phyloP scores from a whole-genome alignment of 2,113 vertebrate species.

The Microtus montanus region DNA sequence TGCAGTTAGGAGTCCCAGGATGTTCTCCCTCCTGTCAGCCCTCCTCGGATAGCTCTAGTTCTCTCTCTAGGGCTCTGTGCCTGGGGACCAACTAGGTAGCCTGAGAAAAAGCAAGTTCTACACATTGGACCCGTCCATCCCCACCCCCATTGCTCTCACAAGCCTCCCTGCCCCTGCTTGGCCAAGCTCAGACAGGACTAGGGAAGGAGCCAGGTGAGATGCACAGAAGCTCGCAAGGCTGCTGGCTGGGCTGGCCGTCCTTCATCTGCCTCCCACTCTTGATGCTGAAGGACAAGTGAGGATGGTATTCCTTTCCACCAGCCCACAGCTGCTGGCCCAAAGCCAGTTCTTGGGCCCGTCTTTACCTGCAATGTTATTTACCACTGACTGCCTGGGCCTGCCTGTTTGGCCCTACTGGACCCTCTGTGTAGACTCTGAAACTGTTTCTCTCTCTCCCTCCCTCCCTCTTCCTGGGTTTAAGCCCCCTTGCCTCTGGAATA shows the following conservation, averaged over 20 bases:
- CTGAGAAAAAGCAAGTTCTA: not conserved
- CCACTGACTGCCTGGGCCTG: not conserved
- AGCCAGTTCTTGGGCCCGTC: not conserved
- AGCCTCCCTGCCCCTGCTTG: not conserved
- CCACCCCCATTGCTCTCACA: not conserved
- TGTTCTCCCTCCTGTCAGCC: not conserved
- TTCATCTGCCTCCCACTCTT: not conserved
- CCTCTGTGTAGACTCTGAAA: not conserved
- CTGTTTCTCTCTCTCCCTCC: not conserved
- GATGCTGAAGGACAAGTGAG: not conserved
- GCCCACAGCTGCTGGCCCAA: not conserved
- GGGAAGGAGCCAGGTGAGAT: not conserved
- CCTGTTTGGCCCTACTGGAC: not conserved
- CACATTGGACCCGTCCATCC: not conserved
- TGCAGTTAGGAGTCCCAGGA: not conserved
- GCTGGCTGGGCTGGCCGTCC: not conserved
- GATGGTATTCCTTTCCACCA: constrained; percentile 11
- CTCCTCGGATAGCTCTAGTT: not conserved
- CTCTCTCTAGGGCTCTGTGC: not conserved
- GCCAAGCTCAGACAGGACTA: constrained; percentile 27
- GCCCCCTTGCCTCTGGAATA: not conserved
- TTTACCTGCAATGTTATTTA: constrained; percentile 28
- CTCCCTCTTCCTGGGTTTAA: not conserved
- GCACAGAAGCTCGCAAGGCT: not conserved
- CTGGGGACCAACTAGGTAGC: not conserved